Evolutionary conservation across 2,113 vertebrate genomes (phyloP), one percentile per base, ranked within the genome.

Genomic region (Elgaria multicarinata): DNA sequence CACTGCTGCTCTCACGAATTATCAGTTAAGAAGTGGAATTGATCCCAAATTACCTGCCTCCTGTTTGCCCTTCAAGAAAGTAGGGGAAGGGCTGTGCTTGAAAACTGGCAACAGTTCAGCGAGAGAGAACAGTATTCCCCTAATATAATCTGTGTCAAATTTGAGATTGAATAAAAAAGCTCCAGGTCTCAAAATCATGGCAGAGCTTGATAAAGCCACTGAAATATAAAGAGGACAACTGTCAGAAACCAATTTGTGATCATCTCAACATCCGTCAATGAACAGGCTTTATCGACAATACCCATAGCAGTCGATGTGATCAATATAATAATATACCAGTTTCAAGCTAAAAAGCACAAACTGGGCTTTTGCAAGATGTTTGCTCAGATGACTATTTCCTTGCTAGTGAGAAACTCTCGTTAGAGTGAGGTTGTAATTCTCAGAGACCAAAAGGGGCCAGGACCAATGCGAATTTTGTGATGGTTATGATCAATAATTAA

Each of bases 241-340:
- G 8, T 62, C 14, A 67, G 62, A 77, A 36, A 53, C 28, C 33
- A 3, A 22, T 62, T 26, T 53, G n/a, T 24, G 28, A 55, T 9
- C 16, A 46, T 67, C 16, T 77, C 72, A 53, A 53, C 10, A 87
- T 50, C 33, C 18, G 72, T 69, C 6, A 72, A 93, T 87, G 14
- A 85, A 75, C 16, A n/a, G 24, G 71, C 72, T 36, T 87, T 86
- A 80, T 78, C 55, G 64, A 69, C 33, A 6, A 91, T 44, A 86
- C 71, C 89, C 79, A 46, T 18, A 42, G 13, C 64, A 86, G 86
- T 33, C 18, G 89, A 92, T 71, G 8, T 87, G 67, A 87, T 85
- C 66, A 76, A 42, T 94, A 79, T 76, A 93, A 91, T 88, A 85
- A 91, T 39, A 87, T 86, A 82, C 81, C 79, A n/a, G 46, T 90